Evolutionary conservation across 2,797 vertebrate species (phyloP).

Genomic region (Muraenolepis orangiensis): DNA sequence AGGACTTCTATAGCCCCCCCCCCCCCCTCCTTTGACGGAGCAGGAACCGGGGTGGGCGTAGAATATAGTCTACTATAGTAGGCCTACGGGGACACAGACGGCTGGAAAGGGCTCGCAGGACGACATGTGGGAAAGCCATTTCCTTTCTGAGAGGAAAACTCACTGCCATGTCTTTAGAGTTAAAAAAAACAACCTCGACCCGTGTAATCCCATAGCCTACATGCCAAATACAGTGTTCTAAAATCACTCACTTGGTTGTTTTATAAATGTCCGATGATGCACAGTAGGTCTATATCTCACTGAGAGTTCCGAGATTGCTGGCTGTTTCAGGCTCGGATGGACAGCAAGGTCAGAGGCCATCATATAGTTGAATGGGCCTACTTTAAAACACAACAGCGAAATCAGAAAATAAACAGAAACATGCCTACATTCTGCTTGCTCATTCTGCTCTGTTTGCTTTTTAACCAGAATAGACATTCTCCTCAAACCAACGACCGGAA

Average conservation of each 20-base stretch:
- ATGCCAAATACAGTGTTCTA: neutral
- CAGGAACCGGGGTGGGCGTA: neutral
- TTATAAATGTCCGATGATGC: neutral
- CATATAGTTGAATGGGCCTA: neutral
- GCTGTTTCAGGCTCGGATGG: neutral
- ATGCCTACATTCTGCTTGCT: neutral
- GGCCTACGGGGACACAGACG: neutral
- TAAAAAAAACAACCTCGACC: neutral
- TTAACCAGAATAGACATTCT: neutral
- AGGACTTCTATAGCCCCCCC: neutral
- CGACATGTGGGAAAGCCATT: constrained; percentile 68
- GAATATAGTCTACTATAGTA: neutral
- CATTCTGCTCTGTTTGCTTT: neutral
- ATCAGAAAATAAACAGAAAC: neutral
- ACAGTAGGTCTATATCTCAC: no score
- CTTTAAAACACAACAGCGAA: neutral
- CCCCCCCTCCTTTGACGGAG: neutral
- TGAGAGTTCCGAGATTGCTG: no score
- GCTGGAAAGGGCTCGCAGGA: neutral
- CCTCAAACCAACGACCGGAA: neutral
- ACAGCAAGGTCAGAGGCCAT: neutral
- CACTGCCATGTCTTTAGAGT: constrained; percentile 25
- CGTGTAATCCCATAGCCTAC: neutral
- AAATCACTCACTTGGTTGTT: neutral
- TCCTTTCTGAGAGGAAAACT: constrained; percentile 48